A percentile compares a stretch with the other conserved stretches of the same genome.
phyloP scores from a whole-genome alignment of 53 echinoderm and acorn worm genomes.

The Henricia sp. region DNA sequence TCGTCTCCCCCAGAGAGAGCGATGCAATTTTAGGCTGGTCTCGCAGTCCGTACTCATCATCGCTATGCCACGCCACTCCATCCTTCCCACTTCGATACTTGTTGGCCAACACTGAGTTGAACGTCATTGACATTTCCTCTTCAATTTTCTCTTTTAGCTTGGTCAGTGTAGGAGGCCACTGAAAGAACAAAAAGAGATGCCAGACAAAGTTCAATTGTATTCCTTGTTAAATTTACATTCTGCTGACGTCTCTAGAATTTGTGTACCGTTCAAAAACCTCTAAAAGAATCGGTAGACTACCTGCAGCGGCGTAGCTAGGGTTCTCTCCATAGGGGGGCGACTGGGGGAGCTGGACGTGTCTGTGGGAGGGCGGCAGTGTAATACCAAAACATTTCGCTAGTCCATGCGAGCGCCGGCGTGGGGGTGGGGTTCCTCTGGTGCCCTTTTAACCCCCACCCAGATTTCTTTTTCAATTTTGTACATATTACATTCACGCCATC shows the following conservation, averaged over 20 bases:
- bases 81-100: slow-evolving; percentile 80
- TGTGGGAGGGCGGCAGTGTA: too few relatives aligned
- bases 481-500: too few relatives aligned
- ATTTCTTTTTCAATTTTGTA: too few relatives aligned
- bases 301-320: too few relatives aligned
- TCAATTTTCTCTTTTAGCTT: slow-evolving; percentile 47
- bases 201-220: too few relatives aligned
- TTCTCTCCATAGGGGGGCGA: too few relatives aligned
- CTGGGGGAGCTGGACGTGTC: too few relatives aligned
- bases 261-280: neutral
- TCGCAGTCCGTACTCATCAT: slow-evolving; percentile 86
- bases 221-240: neutral
- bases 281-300: neutral
- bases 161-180: slow-evolving; percentile 64
- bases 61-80: slow-evolving; percentile 94
- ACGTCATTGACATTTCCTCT: slow-evolving; percentile 39
- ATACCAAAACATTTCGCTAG: too few relatives aligned
- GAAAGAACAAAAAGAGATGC: neutral
- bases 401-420: too few relatives aligned
- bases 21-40: slow-evolving; percentile 87
- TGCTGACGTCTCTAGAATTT: neutral
- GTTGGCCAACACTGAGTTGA: slow-evolving; percentile 88
- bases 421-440: neutral
- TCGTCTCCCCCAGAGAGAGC: slow-evolving; percentile 82
- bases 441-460: too few relatives aligned